Conservation (phyloP, 2,797 vertebrate species). For the Myotis myotis region DNA sequence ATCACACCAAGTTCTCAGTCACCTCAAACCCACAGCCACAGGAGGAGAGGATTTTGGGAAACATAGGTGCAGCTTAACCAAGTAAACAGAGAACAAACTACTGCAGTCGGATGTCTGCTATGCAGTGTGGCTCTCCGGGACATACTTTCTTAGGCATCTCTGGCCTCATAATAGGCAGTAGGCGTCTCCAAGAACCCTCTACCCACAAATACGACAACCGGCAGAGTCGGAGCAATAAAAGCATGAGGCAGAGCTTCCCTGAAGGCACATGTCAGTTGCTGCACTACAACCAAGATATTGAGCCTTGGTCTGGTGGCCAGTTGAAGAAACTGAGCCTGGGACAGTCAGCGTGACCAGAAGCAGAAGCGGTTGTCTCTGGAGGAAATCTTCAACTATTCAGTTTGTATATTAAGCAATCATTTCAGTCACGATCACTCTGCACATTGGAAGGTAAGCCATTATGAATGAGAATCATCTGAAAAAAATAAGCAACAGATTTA, state of each 20-base stretch:
- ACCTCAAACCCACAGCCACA: not conserved
- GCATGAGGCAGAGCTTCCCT: not conserved
- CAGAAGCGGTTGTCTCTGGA: not conserved
- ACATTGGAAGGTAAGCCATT: not conserved
- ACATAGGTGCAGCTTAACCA: not conserved
- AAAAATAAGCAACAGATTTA: not conserved
- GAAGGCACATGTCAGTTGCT: not conserved
- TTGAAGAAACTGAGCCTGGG: not conserved
- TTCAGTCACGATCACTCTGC: not conserved
- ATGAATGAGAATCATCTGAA: not conserved
- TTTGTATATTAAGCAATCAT: not conserved
- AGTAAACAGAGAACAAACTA: not conserved
- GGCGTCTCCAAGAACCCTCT: not conserved
- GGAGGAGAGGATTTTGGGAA: not conserved
- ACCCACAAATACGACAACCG: not conserved
- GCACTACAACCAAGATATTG: not conserved
- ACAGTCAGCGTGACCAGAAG: not conserved
- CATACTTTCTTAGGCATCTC: not conserved
- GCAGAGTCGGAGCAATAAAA: not conserved
- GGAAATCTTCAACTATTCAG: not conserved
- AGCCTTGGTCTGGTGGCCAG: not conserved
- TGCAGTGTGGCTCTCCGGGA: not conserved
- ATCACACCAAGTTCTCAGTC: not conserved
- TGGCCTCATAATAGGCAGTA: not conserved
- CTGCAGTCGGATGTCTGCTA: not conserved